phyloP scores from a whole-genome alignment of 2,797 vertebrate species.

The Pogoniulus pusillus region DNA sequence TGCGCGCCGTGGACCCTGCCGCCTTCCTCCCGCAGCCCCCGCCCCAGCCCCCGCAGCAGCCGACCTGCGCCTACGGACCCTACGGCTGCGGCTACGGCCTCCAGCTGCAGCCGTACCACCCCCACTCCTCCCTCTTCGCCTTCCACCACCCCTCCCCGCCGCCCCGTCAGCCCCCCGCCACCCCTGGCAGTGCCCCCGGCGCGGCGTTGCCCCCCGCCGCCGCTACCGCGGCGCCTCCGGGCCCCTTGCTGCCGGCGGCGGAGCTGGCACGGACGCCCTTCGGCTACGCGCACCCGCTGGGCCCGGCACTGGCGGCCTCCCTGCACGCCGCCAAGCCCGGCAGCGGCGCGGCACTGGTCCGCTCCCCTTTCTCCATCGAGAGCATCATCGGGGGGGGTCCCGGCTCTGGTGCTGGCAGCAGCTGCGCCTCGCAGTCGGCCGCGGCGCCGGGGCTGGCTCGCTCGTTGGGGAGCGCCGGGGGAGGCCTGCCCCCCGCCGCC shows the following conservation, averaged over 20 bases:
- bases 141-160: conserved; percentile 79
- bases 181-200: conserved; percentile 77
- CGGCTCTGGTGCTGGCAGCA: conserved; percentile 56
- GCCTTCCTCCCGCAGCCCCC: conserved; percentile 77
- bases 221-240: conserved; percentile 64
- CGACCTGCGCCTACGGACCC: conserved; percentile 86
- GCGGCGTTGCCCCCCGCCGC: conserved; percentile 66
- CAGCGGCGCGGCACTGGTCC: conserved; percentile 51
- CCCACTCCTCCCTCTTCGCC: too few species aligned
- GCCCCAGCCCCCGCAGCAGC: conserved; percentile 80
- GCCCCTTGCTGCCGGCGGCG: conserved; percentile 82
- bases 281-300: conserved; percentile 80
- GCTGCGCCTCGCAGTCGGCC: conserved; percentile 81
- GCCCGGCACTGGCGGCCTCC: conserved; percentile 76
- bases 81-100: conserved; percentile 79
- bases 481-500: conserved; percentile 69
- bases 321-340: conserved; percentile 71
- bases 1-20: conserved; percentile 73
- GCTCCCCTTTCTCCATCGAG: conserved; percentile 93
- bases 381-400: conserved; percentile 89
- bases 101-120: conserved; percentile 82
- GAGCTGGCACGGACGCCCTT: conserved; percentile 86
- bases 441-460: conserved; percentile 69
- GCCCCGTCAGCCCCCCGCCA: conserved; percentile 72
- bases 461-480: conserved; percentile 73